Base-by-base conservation (phyloP, 2,797 vertebrate genomes). In the Clamator glandarius region DNA sequence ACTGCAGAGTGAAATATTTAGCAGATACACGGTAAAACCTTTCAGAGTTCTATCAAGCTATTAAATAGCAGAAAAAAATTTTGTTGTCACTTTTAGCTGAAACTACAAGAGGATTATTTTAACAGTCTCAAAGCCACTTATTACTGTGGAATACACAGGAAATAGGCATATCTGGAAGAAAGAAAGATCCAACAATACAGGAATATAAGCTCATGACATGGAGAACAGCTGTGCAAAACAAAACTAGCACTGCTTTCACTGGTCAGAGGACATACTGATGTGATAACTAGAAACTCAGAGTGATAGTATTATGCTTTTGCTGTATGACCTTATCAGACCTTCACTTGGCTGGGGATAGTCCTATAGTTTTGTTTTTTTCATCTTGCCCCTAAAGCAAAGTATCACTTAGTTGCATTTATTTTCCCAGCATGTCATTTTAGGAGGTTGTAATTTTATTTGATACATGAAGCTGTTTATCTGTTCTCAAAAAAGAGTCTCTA, bases 311-410 rank as follows among this genome's bases (percentile, higher is more conserved):
- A 86, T 86, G 52, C 62, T 93, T 96, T 91, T 94, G 82, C 89
- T 94, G 69, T 41, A 78, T 33, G 89, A 96, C 93, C 87, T 95
- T 89, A 72, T 91, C 92, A 92, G 85, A 95, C 80, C 59, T 95
- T 79, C 58, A 29, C 76, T 93, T 90, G 68, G 79, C 66, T 91
- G 41, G 51, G 86, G 21, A 90, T 15, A 84, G 28, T 87, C 83
- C 78, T 90, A 36, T 54, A 86, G 87, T 54, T 95, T n/a, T 84
- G 51, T 86, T 92, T 62, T n/a, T 93, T 95, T 82, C 44, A 59
- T 92, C 90, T 87, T 66, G 92, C 55, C 70, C 55, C 62, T 76
- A 76, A 73, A 95, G 87, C 92, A 79, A 95, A 95, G 66, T 75
- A 90, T 76, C 79, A 66, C 89, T 94, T 78, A 46, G 39, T 89